Percentiles rank a stretch among this genome's conserved stretches.
These are phyloP conservation scores for Eugnorisma glareosa DNA, from an alignment of 2,888 invertebrate species.

Conservation along the genomic window DNA sequence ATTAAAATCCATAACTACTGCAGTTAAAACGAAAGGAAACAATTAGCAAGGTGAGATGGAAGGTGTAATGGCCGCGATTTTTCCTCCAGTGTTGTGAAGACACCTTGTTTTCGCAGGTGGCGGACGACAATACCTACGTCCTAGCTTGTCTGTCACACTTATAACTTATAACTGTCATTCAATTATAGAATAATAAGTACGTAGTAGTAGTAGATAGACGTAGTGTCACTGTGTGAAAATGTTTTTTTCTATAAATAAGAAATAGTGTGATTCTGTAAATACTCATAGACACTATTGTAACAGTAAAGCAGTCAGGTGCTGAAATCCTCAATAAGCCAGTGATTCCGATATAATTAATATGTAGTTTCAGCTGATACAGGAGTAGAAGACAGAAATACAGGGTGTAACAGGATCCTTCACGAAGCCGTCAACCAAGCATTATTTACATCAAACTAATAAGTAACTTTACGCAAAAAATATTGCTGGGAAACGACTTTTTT, in stretches of 20 bases:
- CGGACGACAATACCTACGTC: constrained; percentile 66
- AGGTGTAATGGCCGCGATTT: constrained; percentile 75
- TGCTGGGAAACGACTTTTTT: no score
- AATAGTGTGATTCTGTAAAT: not conserved
- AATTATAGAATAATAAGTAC: constrained; percentile 30
- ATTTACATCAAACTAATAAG: no score
- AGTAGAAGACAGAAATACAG: not conserved
- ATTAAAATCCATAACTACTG: constrained; percentile 54
- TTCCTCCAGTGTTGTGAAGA: constrained; percentile 68
- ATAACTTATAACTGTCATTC: not conserved
- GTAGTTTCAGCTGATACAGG: not conserved
- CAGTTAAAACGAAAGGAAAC: constrained; percentile 77
- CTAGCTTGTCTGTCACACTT: constrained; percentile 24
- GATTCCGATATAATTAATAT: not conserved
- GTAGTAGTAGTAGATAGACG: not conserved
- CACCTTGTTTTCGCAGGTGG: constrained; percentile 81
- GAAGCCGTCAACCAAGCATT: no score
- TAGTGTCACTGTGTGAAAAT: not conserved
- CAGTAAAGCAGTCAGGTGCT: not conserved
- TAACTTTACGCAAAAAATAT: no score
- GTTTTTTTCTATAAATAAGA: not conserved
- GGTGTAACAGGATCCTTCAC: no score
- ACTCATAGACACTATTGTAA: not conserved
- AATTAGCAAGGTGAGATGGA: constrained; percentile 87
- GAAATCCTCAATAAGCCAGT: not conserved